phyloP scores from a whole-genome alignment of 2,888 invertebrate species.

The Kuschelorhynchus macadamiae region DNA sequence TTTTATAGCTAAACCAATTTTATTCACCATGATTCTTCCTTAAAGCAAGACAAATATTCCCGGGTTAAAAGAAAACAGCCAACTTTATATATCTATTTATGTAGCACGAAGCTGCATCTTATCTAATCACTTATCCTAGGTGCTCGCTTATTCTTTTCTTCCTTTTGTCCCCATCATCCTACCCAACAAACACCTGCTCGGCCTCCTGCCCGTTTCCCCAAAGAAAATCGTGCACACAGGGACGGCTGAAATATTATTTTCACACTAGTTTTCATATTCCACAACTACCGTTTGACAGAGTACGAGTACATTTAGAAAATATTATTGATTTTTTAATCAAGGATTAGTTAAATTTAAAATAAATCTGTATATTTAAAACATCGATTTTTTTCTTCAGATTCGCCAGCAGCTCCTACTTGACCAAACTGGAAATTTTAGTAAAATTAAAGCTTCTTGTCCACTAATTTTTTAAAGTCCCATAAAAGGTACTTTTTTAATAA shows the following conservation, averaged over 20 bases:
- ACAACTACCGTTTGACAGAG: too few species aligned
- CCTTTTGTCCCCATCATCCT: constrained; percentile 40
- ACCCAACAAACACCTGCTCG: constrained; percentile 50
- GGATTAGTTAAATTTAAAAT: too few species aligned
- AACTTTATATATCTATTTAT: constrained; percentile 24
- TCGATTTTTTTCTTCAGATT: too few species aligned
- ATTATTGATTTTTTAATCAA: too few species aligned
- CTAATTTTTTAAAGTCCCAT: too few species aligned
- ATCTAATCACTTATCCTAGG: constrained; percentile 46
- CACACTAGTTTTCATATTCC: too few species aligned
- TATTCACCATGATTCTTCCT: background rate
- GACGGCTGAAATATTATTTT: background rate
- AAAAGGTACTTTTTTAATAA: too few species aligned
- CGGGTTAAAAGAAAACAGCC: constrained; percentile 11
- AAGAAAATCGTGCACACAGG: constrained; percentile 33
- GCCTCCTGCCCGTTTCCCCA: constrained; percentile 13
- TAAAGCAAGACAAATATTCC: background rate
- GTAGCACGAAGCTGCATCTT: constrained; percentile 34
- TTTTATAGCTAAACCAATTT: too few species aligned
- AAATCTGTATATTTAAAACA: too few species aligned
- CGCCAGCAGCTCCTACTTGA: too few species aligned
- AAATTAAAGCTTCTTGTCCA: background rate
- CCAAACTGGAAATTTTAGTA: background rate
- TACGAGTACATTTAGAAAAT: too few species aligned
- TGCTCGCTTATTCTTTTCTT: constrained; percentile 34